Evolutionary conservation across 2,888 invertebrate species (phyloP).

Genomic region (Synanthedon myopaeformis): DNA sequence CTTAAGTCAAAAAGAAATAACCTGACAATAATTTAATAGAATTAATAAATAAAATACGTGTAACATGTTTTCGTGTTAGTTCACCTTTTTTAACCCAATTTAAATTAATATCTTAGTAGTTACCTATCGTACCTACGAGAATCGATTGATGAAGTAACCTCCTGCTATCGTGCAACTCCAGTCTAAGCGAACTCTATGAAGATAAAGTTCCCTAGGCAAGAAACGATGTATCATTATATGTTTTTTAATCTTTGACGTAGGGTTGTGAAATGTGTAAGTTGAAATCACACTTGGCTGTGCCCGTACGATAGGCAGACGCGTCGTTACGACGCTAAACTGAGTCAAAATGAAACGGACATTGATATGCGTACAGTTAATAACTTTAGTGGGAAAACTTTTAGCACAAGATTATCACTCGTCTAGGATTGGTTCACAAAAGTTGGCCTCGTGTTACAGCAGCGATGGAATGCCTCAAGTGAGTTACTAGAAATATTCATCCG

Average conservation of each 20-base stretch:
- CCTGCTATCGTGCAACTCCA: too few species aligned
- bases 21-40: too few species aligned
- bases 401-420: conserved; percentile 50
- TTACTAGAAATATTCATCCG: conserved; percentile 5
- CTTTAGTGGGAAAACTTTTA: conserved; percentile 22
- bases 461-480: conserved; percentile 56
- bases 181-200: too few species aligned
- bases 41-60: too few species aligned
- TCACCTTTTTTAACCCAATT: too few species aligned
- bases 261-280: conserved; percentile 48
- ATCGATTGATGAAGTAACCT: too few species aligned
- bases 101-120: too few species aligned
- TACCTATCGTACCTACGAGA: too few species aligned
- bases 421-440: conserved; percentile 44
- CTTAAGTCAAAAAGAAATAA: too few species aligned
- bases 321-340: conserved; percentile 23
- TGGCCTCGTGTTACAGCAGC: conserved; percentile 53
- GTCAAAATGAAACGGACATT: conserved; percentile 45
- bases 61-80: too few species aligned
- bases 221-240: not conserved
- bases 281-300: conserved; percentile 41
- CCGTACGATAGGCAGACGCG: conserved; percentile 46
- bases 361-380: conserved; percentile 33
- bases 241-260: conserved; percentile 35
- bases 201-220: not conserved